phyloP scores from a whole-genome alignment of 1,140 invertebrate species.

The Phthorimaea operculella region DNA sequence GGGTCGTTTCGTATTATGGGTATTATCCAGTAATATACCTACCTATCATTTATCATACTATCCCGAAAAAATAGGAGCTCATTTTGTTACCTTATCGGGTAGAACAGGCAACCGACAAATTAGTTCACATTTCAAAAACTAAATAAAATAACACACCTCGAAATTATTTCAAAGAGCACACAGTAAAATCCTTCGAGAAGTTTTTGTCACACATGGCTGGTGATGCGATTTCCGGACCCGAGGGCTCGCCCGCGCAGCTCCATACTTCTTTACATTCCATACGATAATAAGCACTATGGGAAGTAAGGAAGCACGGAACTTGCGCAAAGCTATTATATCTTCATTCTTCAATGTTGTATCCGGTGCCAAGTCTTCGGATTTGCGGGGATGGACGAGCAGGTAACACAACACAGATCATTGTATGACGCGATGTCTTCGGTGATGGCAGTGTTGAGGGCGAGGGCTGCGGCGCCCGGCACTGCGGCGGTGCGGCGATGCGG shows the following conservation, averaged over 20 bases:
- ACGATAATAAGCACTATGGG: conserved; percentile 86
- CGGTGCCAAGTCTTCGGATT: not conserved
- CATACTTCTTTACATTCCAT: conserved; percentile 99
- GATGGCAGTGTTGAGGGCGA: conserved; percentile 39
- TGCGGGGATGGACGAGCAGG: not conserved
- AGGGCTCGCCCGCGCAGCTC: conserved; percentile 72
- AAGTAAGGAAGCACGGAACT: conserved; percentile 96
- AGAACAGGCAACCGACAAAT: not conserved
- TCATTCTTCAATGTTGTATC: conserved; percentile 24
- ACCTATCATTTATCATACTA: conserved; percentile 1
- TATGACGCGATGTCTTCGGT: conserved; percentile 38
- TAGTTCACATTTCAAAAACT: not conserved
- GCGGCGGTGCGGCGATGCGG: not conserved
- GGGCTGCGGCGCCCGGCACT: not conserved
- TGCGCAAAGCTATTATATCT: conserved; percentile 67
- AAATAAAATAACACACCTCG: conserved; percentile 11
- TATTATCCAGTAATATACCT: not conserved
- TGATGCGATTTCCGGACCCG: conserved; percentile 29
- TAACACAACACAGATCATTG: conserved; percentile 15
- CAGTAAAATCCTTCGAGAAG: conserved; percentile 15
- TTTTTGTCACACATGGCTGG: conserved; percentile 23
- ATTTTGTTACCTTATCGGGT: not conserved
- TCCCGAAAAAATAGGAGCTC: not conserved
- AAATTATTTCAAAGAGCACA: conserved; percentile 8
- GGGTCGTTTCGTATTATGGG: not conserved